Base-by-base conservation (phyloP, 2,888 invertebrate species). In the Chrysina gloriosa region DNA sequence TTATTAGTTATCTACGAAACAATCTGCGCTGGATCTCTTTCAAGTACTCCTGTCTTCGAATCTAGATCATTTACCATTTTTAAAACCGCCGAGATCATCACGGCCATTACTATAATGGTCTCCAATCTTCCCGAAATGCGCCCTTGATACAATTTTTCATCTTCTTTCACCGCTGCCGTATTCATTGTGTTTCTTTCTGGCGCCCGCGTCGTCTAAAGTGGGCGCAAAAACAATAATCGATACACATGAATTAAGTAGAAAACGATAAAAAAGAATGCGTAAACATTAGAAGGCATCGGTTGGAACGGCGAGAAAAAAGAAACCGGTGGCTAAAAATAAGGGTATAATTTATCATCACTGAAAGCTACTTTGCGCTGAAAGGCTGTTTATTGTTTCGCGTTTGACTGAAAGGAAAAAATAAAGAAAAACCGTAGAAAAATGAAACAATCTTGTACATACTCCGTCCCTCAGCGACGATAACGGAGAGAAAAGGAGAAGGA, bases 381-480 rank as follows among this genome's bases (percentile, higher is more conserved):
- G 65, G 61, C 65, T 65, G 68, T 68, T 68, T 68, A 68, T 68
- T 68, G 68, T 68, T 65, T 68, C 65, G 58, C 58, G 36, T 65
- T 54, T 65, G 54, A 52, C 64, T 50, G 48, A 31, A 50, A 36
- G 36, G 31, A 45, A 65, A 45, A 56, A 56, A 56, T 42, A 45
- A 56, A 31, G 29, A 36, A 54, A 56, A 42, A 29, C 39, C 58
- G 29, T 14, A 58, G 58, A 52, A 54, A 65, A 65, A 65, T 56
- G 54, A 65, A 65, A 65, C 65, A 65, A 65, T 65, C 65, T 65
- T 65, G 65, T 65, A 65, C 16, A 16, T 45, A 42, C 6, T 4
- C 16, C 19, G 45, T 45, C 9, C 7, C 7, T 9, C 6, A 9
- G 45, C 1, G 21, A 19, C 14, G n/a, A 31, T 6, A 31, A 6